Evolutionary conservation across 2,888 invertebrate genomes (phyloP).

Genomic region (Noctua fimbriata): DNA sequence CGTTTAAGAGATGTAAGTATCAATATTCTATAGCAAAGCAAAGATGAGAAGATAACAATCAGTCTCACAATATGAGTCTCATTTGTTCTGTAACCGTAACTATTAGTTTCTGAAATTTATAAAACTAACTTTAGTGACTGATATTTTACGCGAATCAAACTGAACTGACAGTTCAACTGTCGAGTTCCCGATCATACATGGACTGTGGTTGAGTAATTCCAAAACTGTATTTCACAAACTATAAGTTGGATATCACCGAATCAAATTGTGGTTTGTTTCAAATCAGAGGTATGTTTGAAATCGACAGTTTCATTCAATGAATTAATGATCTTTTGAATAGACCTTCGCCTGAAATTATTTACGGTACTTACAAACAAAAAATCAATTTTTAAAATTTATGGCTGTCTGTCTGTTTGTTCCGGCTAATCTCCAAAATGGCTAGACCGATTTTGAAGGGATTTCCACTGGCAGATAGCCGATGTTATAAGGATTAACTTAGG

Average conservation of each 20-base stretch:
- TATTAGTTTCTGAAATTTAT: not conserved
- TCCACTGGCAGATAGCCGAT: no score
- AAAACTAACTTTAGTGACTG: not conserved
- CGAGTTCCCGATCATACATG: constrained; percentile 1
- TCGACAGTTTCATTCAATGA: not conserved
- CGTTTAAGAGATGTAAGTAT: not conserved
- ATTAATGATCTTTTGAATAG: no score
- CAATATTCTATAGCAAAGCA: not conserved
- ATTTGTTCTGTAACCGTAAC: no score
- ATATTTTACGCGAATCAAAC: not conserved
- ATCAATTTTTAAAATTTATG: no score
- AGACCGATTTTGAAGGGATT: no score
- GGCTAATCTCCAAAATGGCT: no score
- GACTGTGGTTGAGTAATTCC: not conserved
- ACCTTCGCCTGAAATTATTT: no score
- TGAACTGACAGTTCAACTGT: not conserved
- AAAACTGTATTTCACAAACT: constrained; percentile 1
- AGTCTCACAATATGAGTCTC: no score
- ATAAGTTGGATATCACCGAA: not conserved
- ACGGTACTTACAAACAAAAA: no score
- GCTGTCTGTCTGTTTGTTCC: no score
- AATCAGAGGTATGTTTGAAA: not conserved
- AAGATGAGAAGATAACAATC: no score
- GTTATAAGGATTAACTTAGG: no score
- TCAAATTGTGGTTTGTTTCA: not conserved